Conservation (phyloP, 2,888 invertebrate genomes). For the Spodoptera exigua region DNA sequence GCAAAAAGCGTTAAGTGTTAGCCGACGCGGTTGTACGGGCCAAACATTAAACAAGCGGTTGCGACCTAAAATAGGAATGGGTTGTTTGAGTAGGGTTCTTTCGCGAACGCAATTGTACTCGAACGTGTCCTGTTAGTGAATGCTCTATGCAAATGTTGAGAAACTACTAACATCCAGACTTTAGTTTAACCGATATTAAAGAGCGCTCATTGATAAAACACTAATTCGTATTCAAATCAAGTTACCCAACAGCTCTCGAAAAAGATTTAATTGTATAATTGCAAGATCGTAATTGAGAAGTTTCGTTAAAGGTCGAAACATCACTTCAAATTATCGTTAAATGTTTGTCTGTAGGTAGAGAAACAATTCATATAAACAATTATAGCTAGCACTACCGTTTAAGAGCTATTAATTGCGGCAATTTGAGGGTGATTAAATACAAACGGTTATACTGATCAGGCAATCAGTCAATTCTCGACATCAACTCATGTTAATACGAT, state of each 20-base stretch:
- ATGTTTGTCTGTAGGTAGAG: conserved; percentile 42
- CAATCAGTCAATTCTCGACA: conserved; percentile 77
- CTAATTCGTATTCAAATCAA: background rate
- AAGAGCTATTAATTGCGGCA: conserved; percentile 72
- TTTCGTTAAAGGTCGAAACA: conserved; percentile 47
- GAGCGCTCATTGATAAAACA: conserved; percentile 2
- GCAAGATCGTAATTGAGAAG: conserved; percentile 35
- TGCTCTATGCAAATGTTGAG: conserved; percentile 84
- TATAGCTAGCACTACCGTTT: conserved; percentile 62
- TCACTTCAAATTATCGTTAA: conserved; percentile 52
- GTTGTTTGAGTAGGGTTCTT: conserved; percentile 89
- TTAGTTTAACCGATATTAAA: conserved; percentile 33
- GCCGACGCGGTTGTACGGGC: conserved; percentile 87
- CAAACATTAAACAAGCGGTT: conserved; percentile 88
- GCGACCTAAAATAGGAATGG: conserved; percentile 88
- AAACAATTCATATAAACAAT: conserved; percentile 62
- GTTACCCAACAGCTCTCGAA: conserved; percentile 15
- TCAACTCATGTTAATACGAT: conserved; percentile 74
- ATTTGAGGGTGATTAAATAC: conserved; percentile 75
- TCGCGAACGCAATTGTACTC: conserved; percentile 88
- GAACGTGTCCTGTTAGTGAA: conserved; percentile 89
- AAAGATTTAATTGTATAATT: conserved; percentile 39
- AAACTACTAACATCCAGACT: conserved; percentile 66
- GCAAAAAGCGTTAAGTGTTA: conserved; percentile 89
- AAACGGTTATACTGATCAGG: conserved; percentile 71